These are phyloP conservation scores for Drosophila paulistorum DNA, from an alignment of 1,140 invertebrate species.

Conservation along the genomic window DNA sequence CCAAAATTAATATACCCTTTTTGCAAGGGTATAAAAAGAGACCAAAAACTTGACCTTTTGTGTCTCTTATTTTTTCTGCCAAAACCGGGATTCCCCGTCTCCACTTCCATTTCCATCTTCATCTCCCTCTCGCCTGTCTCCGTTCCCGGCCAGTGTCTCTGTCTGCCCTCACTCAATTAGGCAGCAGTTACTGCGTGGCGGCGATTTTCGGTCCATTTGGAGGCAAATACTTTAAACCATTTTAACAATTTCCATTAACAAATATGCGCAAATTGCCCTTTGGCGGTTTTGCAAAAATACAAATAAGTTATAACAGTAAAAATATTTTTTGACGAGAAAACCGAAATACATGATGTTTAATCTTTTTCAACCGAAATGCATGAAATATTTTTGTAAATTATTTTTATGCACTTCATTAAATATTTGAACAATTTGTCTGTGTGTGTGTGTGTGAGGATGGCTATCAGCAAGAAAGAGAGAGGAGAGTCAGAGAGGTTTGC, in stretches of 20 bases:
- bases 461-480: not conserved
- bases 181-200: conserved; percentile 29
- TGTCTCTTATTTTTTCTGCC: conserved; percentile 20
- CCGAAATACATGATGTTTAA: conserved; percentile 56
- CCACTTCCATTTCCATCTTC: not conserved
- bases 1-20: too few relatives aligned
- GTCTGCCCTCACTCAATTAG: conserved; percentile 67
- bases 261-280: conserved; percentile 80
- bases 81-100: not conserved
- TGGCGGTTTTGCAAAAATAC: conserved; percentile 64
- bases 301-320: conserved; percentile 62
- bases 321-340: conserved; percentile 72
- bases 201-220: conserved; percentile 55
- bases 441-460: conserved; percentile 9
- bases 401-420: conserved; percentile 82
- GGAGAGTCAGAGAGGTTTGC: not conserved
- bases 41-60: conserved; percentile 64
- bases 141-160: too few relatives aligned
- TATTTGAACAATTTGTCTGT: conserved; percentile 73
- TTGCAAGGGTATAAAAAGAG: too few relatives aligned
- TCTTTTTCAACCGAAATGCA: conserved; percentile 73
- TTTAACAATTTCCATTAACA: conserved; percentile 82
- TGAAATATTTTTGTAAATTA: conserved; percentile 81
- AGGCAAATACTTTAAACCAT: conserved; percentile 72
- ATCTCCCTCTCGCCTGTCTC: not conserved